Evolutionary conservation across 53 echinoderm and acorn worm species (phyloP).

Genomic region (Crossaster papposus): DNA sequence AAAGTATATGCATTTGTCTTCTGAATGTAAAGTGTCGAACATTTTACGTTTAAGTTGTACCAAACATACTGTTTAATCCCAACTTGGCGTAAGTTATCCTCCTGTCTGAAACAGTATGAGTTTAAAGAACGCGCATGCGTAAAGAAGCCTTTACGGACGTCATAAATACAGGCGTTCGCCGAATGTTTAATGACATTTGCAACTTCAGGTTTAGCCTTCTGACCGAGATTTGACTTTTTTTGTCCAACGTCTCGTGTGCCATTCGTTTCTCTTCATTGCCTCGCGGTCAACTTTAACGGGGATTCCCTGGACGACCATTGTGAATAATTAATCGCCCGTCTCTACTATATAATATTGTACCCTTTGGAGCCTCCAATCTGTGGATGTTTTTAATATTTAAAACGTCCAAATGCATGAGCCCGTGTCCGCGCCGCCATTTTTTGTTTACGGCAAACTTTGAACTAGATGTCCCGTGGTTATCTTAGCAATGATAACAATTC

Average conservation of each 20-base stretch:
- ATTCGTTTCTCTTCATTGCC: background rate
- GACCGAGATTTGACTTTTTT: background rate
- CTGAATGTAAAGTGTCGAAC: too few relatives aligned
- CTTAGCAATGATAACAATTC: too few relatives aligned
- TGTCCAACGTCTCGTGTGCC: background rate
- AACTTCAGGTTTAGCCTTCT: background rate
- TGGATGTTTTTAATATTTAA: background rate
- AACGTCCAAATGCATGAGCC: background rate
- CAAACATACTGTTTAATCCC: too few relatives aligned
- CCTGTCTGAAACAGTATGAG: too few relatives aligned
- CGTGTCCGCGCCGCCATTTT: background rate
- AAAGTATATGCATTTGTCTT: too few relatives aligned
- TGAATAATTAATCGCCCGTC: background rate
- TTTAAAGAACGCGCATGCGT: too few relatives aligned
- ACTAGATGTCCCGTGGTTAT: too few relatives aligned
- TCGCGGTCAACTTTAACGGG: background rate
- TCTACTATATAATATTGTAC: background rate
- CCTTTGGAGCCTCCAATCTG: background rate
- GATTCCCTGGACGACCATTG: background rate
- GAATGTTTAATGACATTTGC: background rate
- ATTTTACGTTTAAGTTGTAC: too few relatives aligned
- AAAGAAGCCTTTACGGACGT: too few relatives aligned
- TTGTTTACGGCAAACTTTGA: background rate
- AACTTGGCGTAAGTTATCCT: too few relatives aligned
- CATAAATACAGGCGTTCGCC: too few relatives aligned